These are phyloP conservation scores for Neoitamus cyanurus DNA, from an alignment of 2,888 invertebrate genomes.

Conservation along the genomic window DNA sequence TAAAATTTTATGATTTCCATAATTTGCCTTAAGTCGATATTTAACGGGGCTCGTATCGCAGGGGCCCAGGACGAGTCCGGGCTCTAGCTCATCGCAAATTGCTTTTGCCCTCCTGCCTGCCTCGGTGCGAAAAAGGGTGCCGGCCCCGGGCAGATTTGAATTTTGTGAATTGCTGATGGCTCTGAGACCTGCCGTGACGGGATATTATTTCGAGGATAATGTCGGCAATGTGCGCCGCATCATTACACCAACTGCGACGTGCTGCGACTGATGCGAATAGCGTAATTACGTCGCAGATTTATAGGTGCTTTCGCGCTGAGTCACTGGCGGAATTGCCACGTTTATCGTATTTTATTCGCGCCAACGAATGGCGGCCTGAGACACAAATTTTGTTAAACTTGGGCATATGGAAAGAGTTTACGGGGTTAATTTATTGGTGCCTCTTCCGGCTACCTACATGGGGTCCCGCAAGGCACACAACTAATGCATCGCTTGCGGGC, in stretches of 20 bases:
- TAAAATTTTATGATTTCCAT: constrained; percentile 5
- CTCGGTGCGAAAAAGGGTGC: neutral
- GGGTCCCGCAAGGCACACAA: neutral
- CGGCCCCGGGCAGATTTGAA: neutral
- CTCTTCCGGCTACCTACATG: neutral
- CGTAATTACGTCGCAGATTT: neutral
- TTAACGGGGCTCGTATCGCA: neutral
- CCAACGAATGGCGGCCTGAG: neutral
- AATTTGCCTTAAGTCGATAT: neutral
- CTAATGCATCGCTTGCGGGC: neutral
- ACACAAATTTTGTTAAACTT: neutral
- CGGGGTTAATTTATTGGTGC: neutral
- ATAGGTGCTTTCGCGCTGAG: neutral
- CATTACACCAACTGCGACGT: neutral
- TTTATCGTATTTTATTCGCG: neutral
- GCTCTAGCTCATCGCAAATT: neutral
- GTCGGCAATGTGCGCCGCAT: neutral
- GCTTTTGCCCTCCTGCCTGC: neutral
- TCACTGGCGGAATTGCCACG: neutral
- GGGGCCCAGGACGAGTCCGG: neutral
- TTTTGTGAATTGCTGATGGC: neutral
- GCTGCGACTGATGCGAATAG: neutral
- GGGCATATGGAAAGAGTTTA: neutral
- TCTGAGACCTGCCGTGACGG: neutral
- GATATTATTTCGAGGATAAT: neutral